A percentile compares a stretch with the other conserved stretches of the same genome.
Evolutionary conservation across 2,113 vertebrate species (phyloP).

Genomic region (Pomatostomus ruficeps): DNA sequence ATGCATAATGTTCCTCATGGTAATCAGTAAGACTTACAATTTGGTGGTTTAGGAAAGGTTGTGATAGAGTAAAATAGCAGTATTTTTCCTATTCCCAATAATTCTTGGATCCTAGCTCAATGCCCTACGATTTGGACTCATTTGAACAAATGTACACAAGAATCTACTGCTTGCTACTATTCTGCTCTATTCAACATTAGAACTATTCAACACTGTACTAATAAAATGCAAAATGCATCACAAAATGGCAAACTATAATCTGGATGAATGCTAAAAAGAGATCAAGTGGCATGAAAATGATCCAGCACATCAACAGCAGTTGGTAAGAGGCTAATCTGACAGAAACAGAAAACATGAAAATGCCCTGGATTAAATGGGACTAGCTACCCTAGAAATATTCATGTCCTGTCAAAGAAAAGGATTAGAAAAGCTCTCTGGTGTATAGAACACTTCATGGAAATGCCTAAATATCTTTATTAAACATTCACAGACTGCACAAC

Average conservation of each 20-base stretch:
- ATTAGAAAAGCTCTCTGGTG: not conserved
- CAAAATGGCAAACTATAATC: not conserved
- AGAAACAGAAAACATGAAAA: not conserved
- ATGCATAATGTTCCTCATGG: not conserved
- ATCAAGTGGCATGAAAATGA: not conserved
- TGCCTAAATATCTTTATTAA: not conserved
- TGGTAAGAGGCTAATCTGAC: not conserved
- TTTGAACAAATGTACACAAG: not conserved
- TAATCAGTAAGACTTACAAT: not conserved
- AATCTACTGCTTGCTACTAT: not conserved
- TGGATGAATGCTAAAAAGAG: not conserved
- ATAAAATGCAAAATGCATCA: not conserved
- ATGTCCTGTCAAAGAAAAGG: not conserved
- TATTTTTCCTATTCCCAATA: not conserved
- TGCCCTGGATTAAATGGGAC: not conserved
- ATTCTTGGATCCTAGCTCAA: not conserved
- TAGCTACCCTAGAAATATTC: not conserved
- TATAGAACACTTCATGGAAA: not conserved
- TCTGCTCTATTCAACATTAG: not conserved
- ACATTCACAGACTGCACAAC: not conserved
- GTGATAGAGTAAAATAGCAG: not conserved
- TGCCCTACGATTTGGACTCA: not conserved
- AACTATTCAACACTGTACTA: not conserved
- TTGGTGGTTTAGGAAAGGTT: not conserved
- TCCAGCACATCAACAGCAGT: not conserved